Evolutionary conservation across 2,888 invertebrate genomes (phyloP), one percentile per base, ranked within the genome.

Genomic region (Oconnorella tubifera): DNA sequence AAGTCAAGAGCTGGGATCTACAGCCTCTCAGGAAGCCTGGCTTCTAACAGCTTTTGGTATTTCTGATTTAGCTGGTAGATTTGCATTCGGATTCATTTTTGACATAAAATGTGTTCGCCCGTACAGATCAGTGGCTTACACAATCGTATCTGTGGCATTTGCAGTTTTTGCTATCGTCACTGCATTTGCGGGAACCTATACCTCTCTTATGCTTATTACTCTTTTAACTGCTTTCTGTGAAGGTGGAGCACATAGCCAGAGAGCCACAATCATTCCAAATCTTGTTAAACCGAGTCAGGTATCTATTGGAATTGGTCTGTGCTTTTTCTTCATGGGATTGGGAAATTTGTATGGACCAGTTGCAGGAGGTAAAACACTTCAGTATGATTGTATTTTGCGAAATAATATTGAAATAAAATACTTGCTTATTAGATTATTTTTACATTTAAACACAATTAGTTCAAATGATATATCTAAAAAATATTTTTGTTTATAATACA

Each of bases 21-120:
- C 64, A 3, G 63, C 68, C 23, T 50, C 68, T 28, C 67, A 85
- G 0, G 86, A 89, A 0, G 85, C 88, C 3, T 87, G 88, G 78
- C 83, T 96, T 63, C 86, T 97, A 14, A 89, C 93, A 0, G 86
- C 89, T 1, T 92, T 96, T 74, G 97, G 97, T 31, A 87, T 93
- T 51, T 87, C 92, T 0, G 97, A 97, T 78, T 95, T 94, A 0
- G 79, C 93, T 56, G 94, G 94, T 56, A 89, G 96, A 84, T 87
- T 97, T 29, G 56, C 68, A 6, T 74, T 72, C 32, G 75, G 75
- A 6, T 67, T 75, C 53, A 28, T 76, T 31, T 69, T 76, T 23
- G 75, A 76, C 60, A 58, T 74, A 25, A 72, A 70, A 59, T 51
- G 48, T 6, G 57, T 75, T 0, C 68, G 70, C 60, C 70, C 68